Percentiles rank a stretch among this genome's conserved stretches.
Evolutionary conservation across 2,113 vertebrate genomes (phyloP).

Genomic region (Siphamia tubifer): DNA sequence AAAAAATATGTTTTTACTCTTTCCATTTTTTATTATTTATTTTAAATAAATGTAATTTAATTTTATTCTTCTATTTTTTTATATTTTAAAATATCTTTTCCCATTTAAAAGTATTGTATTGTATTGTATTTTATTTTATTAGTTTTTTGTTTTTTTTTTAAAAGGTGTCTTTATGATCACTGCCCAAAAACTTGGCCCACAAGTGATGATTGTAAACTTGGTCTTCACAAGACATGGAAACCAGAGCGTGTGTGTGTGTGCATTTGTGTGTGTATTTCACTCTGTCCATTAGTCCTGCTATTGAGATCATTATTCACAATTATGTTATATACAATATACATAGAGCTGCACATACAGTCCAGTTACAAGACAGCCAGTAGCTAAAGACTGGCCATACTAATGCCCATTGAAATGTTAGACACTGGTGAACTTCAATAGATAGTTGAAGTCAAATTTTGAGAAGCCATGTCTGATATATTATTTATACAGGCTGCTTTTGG

Average conservation of each 20-base stretch:
- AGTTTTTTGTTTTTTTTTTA: no score
- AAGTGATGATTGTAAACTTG: no score
- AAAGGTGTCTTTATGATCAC: no score
- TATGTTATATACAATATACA: conserved; percentile 1
- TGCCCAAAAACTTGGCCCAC: no score
- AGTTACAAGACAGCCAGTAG: conserved; percentile 8
- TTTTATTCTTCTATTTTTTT: no score
- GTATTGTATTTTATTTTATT: no score
- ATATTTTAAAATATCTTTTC: no score
- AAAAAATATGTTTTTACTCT: no score
- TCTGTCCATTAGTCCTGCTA: conserved; percentile 20
- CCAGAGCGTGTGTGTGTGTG: conserved; percentile 40
- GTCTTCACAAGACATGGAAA: no score
- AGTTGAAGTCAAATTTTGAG: conserved; percentile 7
- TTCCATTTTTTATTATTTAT: no score
- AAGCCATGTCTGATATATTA: conserved; percentile 28
- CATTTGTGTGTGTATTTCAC: conserved; percentile 9
- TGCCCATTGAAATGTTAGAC: conserved; percentile 1
- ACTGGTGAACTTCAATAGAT: conserved; percentile 1
- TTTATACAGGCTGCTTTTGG: conserved; percentile 15
- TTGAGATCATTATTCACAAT: conserved; percentile 29
- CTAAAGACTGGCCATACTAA: conserved; percentile 1
- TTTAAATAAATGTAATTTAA: no score
- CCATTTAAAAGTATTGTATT: no score
- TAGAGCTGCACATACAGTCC: not conserved